A percentile compares a stretch with the other conserved stretches of the same genome.
Conservation (phyloP, 2,797 vertebrate species). For the Dromococcyx pavoninus region DNA sequence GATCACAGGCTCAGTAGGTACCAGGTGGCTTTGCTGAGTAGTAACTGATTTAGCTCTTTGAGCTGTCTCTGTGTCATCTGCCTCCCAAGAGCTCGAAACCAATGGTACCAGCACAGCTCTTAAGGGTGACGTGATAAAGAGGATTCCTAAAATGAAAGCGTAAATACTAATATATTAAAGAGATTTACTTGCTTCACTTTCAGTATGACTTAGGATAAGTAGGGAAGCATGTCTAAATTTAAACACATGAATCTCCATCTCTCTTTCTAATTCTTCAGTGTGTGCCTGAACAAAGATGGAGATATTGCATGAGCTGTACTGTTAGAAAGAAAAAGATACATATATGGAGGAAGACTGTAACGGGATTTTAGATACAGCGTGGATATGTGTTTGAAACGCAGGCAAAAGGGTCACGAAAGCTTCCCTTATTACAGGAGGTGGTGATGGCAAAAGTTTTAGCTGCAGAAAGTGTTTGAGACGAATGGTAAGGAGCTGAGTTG, state of each 20-base stretch:
- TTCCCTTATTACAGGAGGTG: not conserved
- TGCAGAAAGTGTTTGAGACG: slow-evolving; percentile 6
- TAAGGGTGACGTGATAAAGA: slow-evolving; percentile 7
- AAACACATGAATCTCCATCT: slow-evolving; percentile 37
- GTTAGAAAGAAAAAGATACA: not conserved
- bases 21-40: not conserved
- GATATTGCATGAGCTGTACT: not conserved
- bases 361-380: not conserved
- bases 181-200: slow-evolving; percentile 50
- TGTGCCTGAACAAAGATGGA: slow-evolving; percentile 18
- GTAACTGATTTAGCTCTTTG: not conserved
- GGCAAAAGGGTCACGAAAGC: not conserved
- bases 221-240: slow-evolving; percentile 52
- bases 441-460: not conserved
- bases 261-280: slow-evolving; percentile 14
- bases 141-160: slow-evolving; percentile 17
- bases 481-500: slow-evolving; percentile 16
- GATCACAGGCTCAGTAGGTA: not conserved
- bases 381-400: not conserved
- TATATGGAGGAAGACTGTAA: not conserved
- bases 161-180: slow-evolving; percentile 47
- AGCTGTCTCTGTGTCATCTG: not conserved
- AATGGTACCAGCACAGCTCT: not conserved
- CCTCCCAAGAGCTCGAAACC: not conserved
- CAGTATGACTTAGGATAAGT: slow-evolving; percentile 47